Base-by-base conservation (phyloP, 2,888 invertebrate species). In the Agrilus mali region DNA sequence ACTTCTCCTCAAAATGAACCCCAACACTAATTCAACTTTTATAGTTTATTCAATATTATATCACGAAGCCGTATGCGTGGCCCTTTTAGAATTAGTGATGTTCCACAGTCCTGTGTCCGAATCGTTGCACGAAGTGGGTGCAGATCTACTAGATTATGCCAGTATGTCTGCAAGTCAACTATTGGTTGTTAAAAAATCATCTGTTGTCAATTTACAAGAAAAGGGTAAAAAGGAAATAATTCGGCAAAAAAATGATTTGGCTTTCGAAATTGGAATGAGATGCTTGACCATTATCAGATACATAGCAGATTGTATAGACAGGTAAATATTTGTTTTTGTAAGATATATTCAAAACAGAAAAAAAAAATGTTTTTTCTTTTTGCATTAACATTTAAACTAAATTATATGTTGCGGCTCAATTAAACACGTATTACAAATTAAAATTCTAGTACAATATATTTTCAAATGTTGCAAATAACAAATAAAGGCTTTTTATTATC, bases 61-160 rank as follows among this genome's bases (percentile, higher is more conserved):
- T 38, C 64, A 65, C 41, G 64, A 65, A 53, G 63, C 82, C 0
- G 80, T 85, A 1, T 77, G 80, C 1, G 75, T 87, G 20, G 84
- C 88, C 10, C 66, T 94, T 1, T 64, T 94, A 38, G 93, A 93
- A 68, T 80, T 86, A 1, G 77, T 87, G 2, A 65, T 92, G 36
- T 94, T 79, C 59, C 89, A 93, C 61, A 75, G 78, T 17, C 86
- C 83, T 53, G 80, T 85, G 4, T 84, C 83, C 42, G 82, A 85
- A 59, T 77, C 83, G 35, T 69, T 92, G 44, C 80, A 77, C 39
- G 89, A 93, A 42, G 69, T 77, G 1, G 75, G 82, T 12, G 70
- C 86, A 6, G 94, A 94, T 68, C 68, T 94, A 14, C 70, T 90
- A 15, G 87, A 92, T 64, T 94, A 92, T 59, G 76, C 82, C 27